These are phyloP conservation scores for Pavo muticus DNA, from an alignment of 2,113 vertebrate species.

Conservation along the genomic window DNA sequence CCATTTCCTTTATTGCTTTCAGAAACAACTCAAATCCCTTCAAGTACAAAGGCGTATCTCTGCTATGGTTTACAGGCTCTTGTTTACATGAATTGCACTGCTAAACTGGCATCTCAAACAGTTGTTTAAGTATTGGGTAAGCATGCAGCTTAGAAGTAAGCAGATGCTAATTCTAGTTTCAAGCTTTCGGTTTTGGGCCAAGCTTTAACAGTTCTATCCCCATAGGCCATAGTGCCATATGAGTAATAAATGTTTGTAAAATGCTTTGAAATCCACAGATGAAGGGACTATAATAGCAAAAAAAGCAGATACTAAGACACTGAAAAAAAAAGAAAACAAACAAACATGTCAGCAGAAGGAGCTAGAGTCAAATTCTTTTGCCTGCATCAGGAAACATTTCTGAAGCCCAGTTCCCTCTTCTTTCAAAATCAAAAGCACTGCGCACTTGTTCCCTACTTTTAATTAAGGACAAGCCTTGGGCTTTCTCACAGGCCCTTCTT, in stretches of 20 bases:
- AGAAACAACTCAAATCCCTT: neutral
- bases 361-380: neutral
- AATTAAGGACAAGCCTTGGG: neutral
- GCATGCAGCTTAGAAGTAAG: neutral
- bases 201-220: neutral
- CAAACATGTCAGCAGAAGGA: neutral
- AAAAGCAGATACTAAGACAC: neutral
- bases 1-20: neutral
- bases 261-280: neutral
- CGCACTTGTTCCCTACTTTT: neutral
- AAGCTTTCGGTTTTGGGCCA: neutral
- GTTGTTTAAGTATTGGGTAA: neutral
- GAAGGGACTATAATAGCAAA: neutral
- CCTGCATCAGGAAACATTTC: neutral
- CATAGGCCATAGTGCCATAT: neutral
- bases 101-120: neutral
- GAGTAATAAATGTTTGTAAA: neutral
- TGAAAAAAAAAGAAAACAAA: neutral
- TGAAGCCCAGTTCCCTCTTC: neutral
- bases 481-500: neutral
- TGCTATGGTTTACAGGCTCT: neutral
- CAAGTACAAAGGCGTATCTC: neutral
- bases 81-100: neutral
- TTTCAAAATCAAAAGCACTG: neutral
- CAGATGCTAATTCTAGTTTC: neutral